phyloP scores from a whole-genome alignment of 2,888 invertebrate genomes.

The Meta bourneti region DNA sequence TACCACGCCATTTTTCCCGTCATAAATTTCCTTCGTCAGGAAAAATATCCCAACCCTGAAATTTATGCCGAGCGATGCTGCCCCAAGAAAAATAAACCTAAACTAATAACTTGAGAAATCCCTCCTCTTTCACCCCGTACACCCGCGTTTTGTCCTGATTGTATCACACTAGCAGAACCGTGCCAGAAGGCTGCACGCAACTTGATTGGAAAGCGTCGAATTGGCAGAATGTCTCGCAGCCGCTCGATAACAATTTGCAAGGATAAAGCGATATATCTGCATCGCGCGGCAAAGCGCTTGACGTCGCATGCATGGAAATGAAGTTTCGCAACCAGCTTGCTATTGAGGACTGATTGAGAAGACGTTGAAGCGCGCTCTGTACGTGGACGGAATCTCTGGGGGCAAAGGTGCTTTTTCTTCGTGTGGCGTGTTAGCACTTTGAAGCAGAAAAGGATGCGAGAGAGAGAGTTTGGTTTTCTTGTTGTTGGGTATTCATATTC shows the following conservation, averaged over 20 bases:
- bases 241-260: constrained; percentile 27
- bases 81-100: constrained; percentile 12
- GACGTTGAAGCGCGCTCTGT: neutral
- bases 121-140: neutral
- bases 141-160: constrained; percentile 31
- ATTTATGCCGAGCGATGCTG: constrained; percentile 26
- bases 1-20: neutral
- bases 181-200: neutral
- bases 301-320: constrained; percentile 38
- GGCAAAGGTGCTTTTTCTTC: neutral
- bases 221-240: constrained; percentile 18
- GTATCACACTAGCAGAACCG: neutral
- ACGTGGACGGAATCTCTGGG: constrained; percentile 17
- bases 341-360: constrained; percentile 32
- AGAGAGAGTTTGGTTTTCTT: neutral
- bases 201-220: constrained; percentile 30
- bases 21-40: neutral
- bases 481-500: neutral
- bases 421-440: neutral
- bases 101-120: constrained; percentile 33
- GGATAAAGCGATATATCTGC: constrained; percentile 40
- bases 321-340: constrained; percentile 7
- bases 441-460: neutral
- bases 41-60: neutral
- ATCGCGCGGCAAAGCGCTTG: neutral